Evolutionary conservation across 64 coral and sea anemone genomes (phyloP).

Genomic region (Pocillopora verrucosa): DNA sequence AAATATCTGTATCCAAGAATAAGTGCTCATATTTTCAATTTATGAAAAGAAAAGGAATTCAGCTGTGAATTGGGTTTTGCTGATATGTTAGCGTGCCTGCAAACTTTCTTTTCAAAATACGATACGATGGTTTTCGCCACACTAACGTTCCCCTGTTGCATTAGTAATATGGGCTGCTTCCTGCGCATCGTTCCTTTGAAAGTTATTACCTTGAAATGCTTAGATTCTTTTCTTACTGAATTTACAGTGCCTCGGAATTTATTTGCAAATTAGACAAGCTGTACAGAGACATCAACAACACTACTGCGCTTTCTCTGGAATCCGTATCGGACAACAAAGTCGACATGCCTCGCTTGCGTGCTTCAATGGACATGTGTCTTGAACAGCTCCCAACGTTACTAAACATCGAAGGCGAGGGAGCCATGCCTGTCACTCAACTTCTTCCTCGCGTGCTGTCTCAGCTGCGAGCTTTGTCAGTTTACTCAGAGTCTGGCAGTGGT

Average conservation of each 20-base stretch:
- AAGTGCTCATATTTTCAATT: too few species aligned
- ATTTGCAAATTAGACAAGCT: conserved; percentile 53
- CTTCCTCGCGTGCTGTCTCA: conserved; percentile 83
- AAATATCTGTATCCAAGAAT: too few species aligned
- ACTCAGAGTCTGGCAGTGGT: conserved; percentile 76
- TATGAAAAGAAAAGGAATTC: too few species aligned
- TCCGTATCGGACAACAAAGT: not conserved
- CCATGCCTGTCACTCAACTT: conserved; percentile 44
- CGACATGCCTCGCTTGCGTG: conserved; percentile 63
- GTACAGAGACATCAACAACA: conserved; percentile 22
- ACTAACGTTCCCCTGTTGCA: not conserved
- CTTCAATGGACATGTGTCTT: conserved; percentile 75
- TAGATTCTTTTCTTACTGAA: not conserved
- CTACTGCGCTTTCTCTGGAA: not conserved
- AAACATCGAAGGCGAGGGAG: conserved; percentile 60
- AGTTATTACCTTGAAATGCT: too few species aligned
- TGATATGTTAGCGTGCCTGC: too few species aligned
- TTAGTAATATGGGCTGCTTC: too few species aligned
- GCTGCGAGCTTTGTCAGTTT: conserved; percentile 81
- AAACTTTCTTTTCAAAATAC: not conserved
- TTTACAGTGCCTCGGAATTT: conserved; percentile 58
- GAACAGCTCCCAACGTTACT: conserved; percentile 88
- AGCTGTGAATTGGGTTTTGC: too few species aligned
- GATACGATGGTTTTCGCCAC: not conserved
- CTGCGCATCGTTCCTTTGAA: too few species aligned